Percentiles rank a stretch among this genome's conserved stretches.
Evolutionary conservation across 2,888 invertebrate genomes (phyloP).

Genomic region (Phortica okadai): DNA sequence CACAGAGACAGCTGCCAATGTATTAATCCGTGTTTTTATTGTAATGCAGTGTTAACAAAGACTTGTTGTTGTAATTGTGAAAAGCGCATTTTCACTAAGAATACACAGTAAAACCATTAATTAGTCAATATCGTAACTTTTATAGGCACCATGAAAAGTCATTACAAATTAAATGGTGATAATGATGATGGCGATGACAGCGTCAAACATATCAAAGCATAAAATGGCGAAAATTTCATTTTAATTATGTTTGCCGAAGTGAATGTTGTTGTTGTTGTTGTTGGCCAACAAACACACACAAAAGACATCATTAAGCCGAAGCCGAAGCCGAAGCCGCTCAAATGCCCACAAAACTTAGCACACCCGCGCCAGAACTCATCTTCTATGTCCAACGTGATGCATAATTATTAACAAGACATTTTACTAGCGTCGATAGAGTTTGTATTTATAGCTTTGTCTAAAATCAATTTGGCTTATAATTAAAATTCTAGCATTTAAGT

Average conservation of each 20-base stretch:
- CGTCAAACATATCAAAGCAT: not conserved
- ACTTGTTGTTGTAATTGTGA: not conserved
- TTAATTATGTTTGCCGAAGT: not conserved
- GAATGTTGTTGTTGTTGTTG: no score
- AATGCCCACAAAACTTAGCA: not conserved
- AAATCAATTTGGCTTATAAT: slow-evolving; percentile 65
- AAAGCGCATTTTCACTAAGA: not conserved
- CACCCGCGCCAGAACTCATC: not conserved
- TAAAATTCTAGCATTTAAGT: slow-evolving; percentile 44
- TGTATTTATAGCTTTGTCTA: slow-evolving; percentile 62
- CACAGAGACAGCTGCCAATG: no score
- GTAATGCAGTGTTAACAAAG: no score
- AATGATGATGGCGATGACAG: no score
- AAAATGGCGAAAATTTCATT: not conserved
- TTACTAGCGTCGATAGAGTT: slow-evolving; percentile 7
- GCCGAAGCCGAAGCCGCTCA: slow-evolving; percentile 25
- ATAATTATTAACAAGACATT: not conserved
- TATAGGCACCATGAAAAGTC: no score
- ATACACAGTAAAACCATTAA: slow-evolving; percentile 4
- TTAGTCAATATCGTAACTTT: not conserved
- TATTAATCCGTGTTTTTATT: no score
- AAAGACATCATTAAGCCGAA: slow-evolving; percentile 58
- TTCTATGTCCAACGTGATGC: not conserved
- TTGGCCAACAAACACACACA: not conserved
- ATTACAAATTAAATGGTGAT: no score